Percentiles rank a stretch among this genome's conserved stretches.
Conservation (phyloP, 2,888 invertebrate genomes). For the Exephanes ischioxanthus region DNA sequence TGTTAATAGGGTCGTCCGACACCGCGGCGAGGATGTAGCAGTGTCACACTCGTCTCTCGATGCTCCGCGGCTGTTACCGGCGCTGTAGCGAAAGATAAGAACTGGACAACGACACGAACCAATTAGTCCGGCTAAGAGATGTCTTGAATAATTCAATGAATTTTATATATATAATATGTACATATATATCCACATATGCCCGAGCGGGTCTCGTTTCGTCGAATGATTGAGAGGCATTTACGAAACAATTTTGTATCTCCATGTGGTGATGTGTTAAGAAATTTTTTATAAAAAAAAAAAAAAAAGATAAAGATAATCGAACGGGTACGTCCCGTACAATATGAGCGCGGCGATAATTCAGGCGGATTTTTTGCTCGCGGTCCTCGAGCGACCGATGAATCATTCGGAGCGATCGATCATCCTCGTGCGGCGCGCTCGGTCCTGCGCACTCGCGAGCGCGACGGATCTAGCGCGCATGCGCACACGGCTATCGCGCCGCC, state of each 20-base stretch:
- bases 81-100: constrained; percentile 39
- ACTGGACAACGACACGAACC: constrained; percentile 48
- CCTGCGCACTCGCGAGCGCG: neutral
- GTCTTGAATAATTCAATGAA: constrained; percentile 39
- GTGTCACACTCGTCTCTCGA: neutral
- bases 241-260: constrained; percentile 54
- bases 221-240: constrained; percentile 42
- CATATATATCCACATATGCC: too few relatives aligned
- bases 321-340: constrained; percentile 41
- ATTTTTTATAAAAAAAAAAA: constrained; percentile 12
- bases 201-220: constrained; percentile 24
- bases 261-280: constrained; percentile 22
- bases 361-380: constrained; percentile 27
- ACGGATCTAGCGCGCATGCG: constrained; percentile 14
- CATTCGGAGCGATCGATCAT: constrained; percentile 64
- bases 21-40: constrained; percentile 23
- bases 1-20: constrained; percentile 77
- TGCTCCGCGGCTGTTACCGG: neutral
- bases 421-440: constrained; percentile 36
- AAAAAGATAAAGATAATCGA: constrained; percentile 5
- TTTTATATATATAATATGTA: constrained; percentile 19
- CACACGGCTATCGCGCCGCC: neutral
- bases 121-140: constrained; percentile 50
- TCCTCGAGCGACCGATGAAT: constrained; percentile 43
- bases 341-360: constrained; percentile 51